Evolutionary conservation across 2,113 vertebrate species (phyloP), one percentile per base, ranked within the genome.

Genomic region (Apaloderma vittatum): DNA sequence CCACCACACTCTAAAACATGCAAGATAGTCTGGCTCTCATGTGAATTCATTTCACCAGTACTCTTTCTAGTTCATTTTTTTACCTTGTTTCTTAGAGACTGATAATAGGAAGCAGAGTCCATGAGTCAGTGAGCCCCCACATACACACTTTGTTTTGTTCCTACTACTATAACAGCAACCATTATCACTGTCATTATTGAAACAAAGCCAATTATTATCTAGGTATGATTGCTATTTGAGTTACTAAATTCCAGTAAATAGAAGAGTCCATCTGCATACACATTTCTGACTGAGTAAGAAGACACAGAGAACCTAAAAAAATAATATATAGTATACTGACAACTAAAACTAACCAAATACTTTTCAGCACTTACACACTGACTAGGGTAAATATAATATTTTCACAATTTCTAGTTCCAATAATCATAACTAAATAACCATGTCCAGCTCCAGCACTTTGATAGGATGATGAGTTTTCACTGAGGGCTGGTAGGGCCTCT

Each of bases 171-270:
- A 86, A 83, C 24, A 88, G 63, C 1, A 3, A n/a, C n/a, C 4
- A 15, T 81, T 93, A 94, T 66, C 2, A 2, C 29, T 91, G 61
- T 49, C 40, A 67, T 65, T 80, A 83, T 3, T 83, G 86, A 94
- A 90, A 92, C 54, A 88, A 92, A 92, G 43, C 45, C 62, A 80
- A 55, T 48, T 8, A 91, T 89, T 93, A 95, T 27, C 65, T 40
- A 58, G 27, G 63, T 62, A 66, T 46, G 49, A 91, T 8, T 86
- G 46, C 59, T n/a, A 71, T 51, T 70, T 75, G 32, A 85, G 18
- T 61, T 94, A 70, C 70, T 73, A 54, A 75, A 66, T 16, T 59
- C 30, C 37, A 49, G 20, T n/a, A 74, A 57, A 67, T 30, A 57
- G 30, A 61, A 20, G 3, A 71, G 18, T 59, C 22, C n/a, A 46